Conservation (phyloP, 2,113 vertebrate species). For the Leuciscus idus region DNA sequence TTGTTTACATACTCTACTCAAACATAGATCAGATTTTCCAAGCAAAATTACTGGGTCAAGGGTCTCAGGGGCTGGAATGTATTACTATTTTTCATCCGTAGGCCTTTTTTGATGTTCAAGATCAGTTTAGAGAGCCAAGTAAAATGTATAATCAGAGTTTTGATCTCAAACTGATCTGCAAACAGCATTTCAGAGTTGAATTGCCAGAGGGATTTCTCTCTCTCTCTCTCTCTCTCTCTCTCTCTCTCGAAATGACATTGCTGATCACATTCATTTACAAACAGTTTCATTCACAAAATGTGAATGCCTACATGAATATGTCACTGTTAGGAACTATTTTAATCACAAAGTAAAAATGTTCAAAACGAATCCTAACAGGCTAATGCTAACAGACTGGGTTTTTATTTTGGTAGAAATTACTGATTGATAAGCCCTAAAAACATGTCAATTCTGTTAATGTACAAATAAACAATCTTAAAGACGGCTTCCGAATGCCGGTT, state of each 20-base stretch:
- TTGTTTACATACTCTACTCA: conserved; percentile 24
- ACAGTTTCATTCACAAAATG: not conserved
- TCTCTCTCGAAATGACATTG: not conserved
- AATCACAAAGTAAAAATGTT: not conserved
- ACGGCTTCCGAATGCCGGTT: conserved; percentile 13
- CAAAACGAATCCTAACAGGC: not conserved
- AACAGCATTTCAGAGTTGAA: conserved; percentile 1
- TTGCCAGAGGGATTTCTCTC: not conserved
- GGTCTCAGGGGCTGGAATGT: not conserved
- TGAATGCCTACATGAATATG: not conserved
- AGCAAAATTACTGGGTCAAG: conserved; percentile 1
- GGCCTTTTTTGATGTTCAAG: conserved; percentile 2
- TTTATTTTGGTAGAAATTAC: not conserved
- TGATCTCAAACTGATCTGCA: conserved; percentile 12
- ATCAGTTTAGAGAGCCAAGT: conserved; percentile 15
- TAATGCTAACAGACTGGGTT: not conserved
- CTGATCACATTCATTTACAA: not conserved
- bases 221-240: no score
- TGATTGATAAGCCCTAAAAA: conserved; percentile 25
- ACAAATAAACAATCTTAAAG: conserved; percentile 31
- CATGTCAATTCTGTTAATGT: not conserved
- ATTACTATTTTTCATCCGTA: not conserved
- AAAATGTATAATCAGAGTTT: not conserved
- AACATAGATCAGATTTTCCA: conserved; percentile 23
- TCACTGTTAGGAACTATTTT: not conserved